phyloP scores from a whole-genome alignment of 2,113 vertebrate genomes.

The Urocolius indicus region DNA sequence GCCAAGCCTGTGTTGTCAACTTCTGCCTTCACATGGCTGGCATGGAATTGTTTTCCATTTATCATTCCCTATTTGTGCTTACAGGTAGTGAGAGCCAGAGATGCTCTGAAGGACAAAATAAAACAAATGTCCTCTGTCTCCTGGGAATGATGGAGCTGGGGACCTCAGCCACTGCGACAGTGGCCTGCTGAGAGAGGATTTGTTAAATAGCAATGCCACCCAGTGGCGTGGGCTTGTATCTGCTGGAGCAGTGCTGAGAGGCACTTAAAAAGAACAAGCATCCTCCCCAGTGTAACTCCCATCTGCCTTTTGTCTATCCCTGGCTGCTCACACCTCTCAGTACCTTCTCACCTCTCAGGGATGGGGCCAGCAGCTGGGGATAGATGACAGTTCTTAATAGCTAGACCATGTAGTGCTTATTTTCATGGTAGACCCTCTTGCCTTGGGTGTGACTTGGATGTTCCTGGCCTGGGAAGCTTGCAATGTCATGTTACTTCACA shows the following conservation, averaged over 20 bases:
- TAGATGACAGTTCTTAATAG: neutral
- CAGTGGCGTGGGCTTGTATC: neutral
- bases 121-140: neutral
- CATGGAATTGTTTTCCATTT: neutral
- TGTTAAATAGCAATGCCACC: neutral
- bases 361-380: neutral
- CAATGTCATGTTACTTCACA: neutral
- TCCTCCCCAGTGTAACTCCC: neutral
- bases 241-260: neutral
- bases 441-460: neutral
- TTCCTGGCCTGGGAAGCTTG: neutral
- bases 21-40: neutral
- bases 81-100: neutral
- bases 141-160: rapidly evolving
- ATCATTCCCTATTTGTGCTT: neutral
- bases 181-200: neutral
- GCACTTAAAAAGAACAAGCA: neutral
- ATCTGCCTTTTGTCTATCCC: rapidly evolving
- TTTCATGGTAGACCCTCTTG: neutral
- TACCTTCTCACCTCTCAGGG: neutral
- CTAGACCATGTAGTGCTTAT: neutral
- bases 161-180: neutral
- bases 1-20: neutral
- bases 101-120: neutral
- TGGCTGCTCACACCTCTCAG: neutral